Evolutionary conservation across 2,113 vertebrate genomes (phyloP).

Genomic region (Sylvia atricapilla): DNA sequence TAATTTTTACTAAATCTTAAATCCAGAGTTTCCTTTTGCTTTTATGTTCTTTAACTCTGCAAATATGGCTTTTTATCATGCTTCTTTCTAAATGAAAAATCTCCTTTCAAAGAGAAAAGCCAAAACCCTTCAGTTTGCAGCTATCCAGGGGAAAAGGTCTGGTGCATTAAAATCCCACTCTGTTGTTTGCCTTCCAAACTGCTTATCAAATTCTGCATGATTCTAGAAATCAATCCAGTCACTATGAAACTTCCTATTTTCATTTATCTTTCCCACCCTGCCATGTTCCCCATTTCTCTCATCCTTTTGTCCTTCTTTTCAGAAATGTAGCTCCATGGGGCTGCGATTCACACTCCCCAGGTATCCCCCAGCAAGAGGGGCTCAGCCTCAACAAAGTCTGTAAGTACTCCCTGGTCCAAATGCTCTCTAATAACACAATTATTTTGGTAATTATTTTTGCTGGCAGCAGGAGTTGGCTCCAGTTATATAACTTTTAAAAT

Average conservation of each 20-base stretch:
- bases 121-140: background rate
- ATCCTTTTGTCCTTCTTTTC: background rate
- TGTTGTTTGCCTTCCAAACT: background rate
- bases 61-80: background rate
- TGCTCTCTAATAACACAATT: background rate
- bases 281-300: background rate
- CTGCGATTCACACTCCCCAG: rapidly evolving
- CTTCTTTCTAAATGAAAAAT: background rate
- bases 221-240: background rate
- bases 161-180: background rate
- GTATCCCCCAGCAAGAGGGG: background rate
- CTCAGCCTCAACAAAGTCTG: background rate
- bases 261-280: background rate
- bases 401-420: background rate
- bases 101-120: background rate
- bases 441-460: background rate
- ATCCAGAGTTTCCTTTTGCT: background rate
- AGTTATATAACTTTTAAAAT: background rate
- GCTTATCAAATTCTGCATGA: background rate
- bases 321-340: background rate
- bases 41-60: background rate
- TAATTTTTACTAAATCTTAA: background rate
- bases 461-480: background rate
- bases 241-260: background rate
- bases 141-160: background rate